Evolutionary conservation across 2,888 invertebrate genomes (phyloP), one percentile per base, ranked within the genome.

Genomic region (Entomobrya multifasciata): DNA sequence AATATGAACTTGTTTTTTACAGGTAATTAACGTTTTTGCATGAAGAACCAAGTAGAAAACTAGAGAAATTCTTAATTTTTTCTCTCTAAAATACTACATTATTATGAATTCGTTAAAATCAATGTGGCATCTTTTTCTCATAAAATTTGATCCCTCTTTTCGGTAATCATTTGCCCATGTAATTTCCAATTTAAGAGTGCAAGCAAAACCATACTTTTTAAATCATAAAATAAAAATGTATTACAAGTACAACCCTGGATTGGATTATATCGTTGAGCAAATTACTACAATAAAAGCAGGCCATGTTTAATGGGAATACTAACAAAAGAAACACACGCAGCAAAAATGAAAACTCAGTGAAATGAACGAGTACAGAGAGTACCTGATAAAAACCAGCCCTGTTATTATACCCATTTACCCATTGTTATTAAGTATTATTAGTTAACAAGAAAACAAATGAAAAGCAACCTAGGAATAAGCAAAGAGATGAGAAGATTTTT

Each of bases 371-470:
- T 17, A 41, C 30, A 25, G n/a, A n/a, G 47, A 70, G 70, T 27
- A 41, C 44, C 67, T 22, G 72, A 55, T 27, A 49, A 49, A 2
- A 77, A 44, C 60, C 11, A 77, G 77, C 77, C 77, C 77, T 77
- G 77, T 77, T 77, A 77, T 77, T 77, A 77, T 25, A 36, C 60
- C 57, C 77, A 57, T 77, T 62, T 62, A 62, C 44, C 60, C 78
- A 78, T 78, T 78, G 60, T 78, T 60, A 78, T 62, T 78, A 78
- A 44, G 78, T 78, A 78, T 78, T 78, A 78, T 62, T 78, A 78
- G 78, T 62, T 78, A 78, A 78, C 78, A 78, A 78, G 60, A 78
- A 78, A 78, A 78, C 78, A 44, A 78, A 62, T 78, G 78, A 78
- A 78, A 78, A 78, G 72, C 25, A 47, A 47, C 47, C 36, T 36